phyloP scores from a whole-genome alignment of 1,140 invertebrate species.

The Drosophila pandora region DNA sequence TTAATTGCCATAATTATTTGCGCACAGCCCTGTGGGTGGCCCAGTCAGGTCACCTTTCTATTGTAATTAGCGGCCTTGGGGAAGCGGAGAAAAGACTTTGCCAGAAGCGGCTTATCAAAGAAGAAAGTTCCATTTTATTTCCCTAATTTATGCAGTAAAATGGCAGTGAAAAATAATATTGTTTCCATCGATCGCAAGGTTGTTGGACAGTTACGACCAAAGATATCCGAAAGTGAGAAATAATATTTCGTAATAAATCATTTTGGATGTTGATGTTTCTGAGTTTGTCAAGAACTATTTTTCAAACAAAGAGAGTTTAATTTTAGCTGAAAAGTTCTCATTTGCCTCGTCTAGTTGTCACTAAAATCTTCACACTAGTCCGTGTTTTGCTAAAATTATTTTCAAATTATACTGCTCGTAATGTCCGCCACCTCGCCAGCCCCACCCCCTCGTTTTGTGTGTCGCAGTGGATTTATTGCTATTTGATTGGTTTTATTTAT shows the following conservation, averaged over 20 bases:
- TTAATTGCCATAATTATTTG: constrained; percentile 71
- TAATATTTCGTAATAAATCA: too few relatives aligned
- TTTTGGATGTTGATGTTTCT: too few relatives aligned
- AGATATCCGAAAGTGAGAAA: too few relatives aligned
- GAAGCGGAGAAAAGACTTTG: not conserved
- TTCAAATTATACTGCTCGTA: constrained; percentile 1
- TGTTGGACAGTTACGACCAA: not conserved
- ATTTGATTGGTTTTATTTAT: constrained; percentile 66
- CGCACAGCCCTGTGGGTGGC: constrained; percentile 11
- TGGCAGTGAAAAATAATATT: constrained; percentile 8
- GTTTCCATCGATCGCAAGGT: constrained; percentile 13
- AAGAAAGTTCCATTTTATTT: constrained; percentile 49
- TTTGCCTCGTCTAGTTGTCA: not conserved
- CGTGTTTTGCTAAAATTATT: not conserved
- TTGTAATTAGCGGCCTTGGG: constrained; percentile 50
- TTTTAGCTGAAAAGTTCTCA: too few relatives aligned
- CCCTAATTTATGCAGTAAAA: constrained; percentile 33
- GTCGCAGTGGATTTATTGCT: constrained; percentile 52
- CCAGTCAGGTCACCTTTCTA: constrained; percentile 13
- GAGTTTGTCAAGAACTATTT: too few relatives aligned
- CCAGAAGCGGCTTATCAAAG: constrained; percentile 29
- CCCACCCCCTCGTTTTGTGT: constrained; percentile 13
- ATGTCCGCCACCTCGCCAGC: constrained; percentile 5
- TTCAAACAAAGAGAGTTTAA: too few relatives aligned
- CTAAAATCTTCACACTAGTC: not conserved